Percentiles rank a stretch among this genome's conserved stretches.
phyloP scores from a whole-genome alignment of 2,113 vertebrate genomes.

The Gadus chalcogrammus region DNA sequence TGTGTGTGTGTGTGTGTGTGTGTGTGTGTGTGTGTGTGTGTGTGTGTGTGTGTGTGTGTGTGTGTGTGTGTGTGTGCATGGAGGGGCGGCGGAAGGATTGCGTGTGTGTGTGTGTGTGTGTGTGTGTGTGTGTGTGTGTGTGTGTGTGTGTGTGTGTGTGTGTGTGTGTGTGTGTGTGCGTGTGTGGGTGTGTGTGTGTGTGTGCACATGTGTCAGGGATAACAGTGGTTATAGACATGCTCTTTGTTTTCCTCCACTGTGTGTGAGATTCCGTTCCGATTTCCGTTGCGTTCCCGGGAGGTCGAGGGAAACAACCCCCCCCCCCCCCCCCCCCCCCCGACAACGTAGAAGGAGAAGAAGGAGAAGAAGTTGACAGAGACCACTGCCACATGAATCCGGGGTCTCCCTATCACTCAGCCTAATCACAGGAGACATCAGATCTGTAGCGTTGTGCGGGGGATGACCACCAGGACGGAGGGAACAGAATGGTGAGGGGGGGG shows the following conservation, averaged over 20 bases:
- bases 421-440: constrained; percentile 76
- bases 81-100: not conserved
- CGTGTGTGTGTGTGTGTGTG: not conserved
- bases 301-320: not conserved
- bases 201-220: not conserved
- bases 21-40: constrained; percentile 1
- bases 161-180: not conserved
- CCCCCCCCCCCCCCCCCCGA: not conserved
- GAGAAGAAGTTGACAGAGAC: constrained; percentile 51
- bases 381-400: constrained; percentile 64
- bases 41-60: not conserved
- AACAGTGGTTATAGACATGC: no score
- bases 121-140: not conserved
- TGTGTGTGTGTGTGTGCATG: not conserved
- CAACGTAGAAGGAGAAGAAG: constrained; percentile 36
- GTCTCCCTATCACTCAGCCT: constrained; percentile 67
- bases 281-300: not conserved
- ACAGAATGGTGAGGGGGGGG: constrained; percentile 19
- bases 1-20: not conserved
- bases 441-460: constrained; percentile 68
- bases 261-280: not conserved
- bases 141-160: not conserved
- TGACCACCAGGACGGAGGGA: constrained; percentile 49
- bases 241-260: not conserved
- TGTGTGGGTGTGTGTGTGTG: not conserved